Percentiles rank a stretch among this genome's conserved stretches.
Evolutionary conservation across 2,797 vertebrate genomes (phyloP).

Genomic region (Phataginus tetradactyla): DNA sequence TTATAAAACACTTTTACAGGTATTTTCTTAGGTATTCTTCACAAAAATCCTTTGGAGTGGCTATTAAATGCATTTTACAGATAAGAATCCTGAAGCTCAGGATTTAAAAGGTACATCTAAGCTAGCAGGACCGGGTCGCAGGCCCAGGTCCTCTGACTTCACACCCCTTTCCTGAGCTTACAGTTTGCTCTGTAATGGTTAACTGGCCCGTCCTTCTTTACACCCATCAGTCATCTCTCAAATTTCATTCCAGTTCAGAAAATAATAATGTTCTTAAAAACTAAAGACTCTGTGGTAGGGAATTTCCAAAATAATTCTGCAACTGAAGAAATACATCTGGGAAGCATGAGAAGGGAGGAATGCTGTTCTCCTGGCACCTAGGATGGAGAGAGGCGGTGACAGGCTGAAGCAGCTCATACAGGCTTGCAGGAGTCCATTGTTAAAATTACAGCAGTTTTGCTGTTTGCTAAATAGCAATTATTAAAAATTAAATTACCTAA

Average conservation of each 20-base stretch:
- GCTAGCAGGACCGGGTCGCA: background rate
- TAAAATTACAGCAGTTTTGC: background rate
- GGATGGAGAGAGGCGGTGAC: background rate
- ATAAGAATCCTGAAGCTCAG: background rate
- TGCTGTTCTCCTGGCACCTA: background rate
- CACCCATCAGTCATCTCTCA: background rate
- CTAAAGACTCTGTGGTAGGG: background rate
- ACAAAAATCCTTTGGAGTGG: background rate
- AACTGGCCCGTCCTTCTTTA: background rate
- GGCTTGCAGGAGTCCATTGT: background rate
- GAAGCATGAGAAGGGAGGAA: background rate
- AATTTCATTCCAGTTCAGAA: background rate
- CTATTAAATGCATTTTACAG: background rate
- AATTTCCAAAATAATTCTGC: background rate
- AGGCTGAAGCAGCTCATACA: background rate
- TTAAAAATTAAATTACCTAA: background rate
- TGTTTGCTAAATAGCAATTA: background rate
- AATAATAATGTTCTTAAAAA: constrained; percentile 1
- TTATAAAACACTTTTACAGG: background rate
- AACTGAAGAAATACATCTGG: background rate
- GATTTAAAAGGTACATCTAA: background rate
- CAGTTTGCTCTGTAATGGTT: background rate
- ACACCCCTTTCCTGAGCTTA: background rate
- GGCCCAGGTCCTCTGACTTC: background rate
- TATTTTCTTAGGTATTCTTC: background rate